phyloP scores from a whole-genome alignment of 2,113 vertebrate genomes.

The Petaurus breviceps region DNA sequence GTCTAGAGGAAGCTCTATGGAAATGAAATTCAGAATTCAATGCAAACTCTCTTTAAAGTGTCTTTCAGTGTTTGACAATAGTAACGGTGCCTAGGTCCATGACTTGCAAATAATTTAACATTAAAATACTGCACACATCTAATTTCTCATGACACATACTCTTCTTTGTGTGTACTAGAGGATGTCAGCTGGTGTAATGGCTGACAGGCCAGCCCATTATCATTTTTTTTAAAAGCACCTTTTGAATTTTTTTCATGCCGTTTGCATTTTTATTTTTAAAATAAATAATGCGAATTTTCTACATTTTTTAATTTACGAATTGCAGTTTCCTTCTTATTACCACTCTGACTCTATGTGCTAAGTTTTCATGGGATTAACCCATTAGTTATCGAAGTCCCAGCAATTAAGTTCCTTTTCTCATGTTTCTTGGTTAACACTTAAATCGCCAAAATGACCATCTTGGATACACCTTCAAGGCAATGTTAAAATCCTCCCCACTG shows the following conservation, averaged over 20 bases:
- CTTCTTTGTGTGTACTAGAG: background rate
- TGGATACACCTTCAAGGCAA: background rate
- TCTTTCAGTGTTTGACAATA: slow-evolving; percentile 12
- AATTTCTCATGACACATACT: background rate
- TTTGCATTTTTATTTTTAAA: slow-evolving; percentile 27
- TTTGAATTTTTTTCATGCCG: background rate
- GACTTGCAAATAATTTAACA: background rate
- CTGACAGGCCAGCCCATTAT: background rate
- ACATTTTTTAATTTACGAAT: background rate
- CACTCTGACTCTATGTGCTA: background rate
- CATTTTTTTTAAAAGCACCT: background rate
- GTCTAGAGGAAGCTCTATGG: background rate
- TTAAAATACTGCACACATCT: slow-evolving; percentile 13
- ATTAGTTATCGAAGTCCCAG: background rate
- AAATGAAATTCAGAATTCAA: background rate
- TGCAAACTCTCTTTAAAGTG: slow-evolving; percentile 24
- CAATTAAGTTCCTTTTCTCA: background rate
- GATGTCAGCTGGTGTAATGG: background rate
- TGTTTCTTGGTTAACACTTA: background rate
- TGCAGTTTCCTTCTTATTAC: background rate
- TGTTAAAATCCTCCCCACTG: background rate
- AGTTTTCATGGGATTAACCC: background rate
- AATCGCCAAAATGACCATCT: background rate
- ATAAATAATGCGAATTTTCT: background rate
- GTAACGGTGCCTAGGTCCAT: background rate